These are phyloP conservation scores for Maniola jurtina DNA, from an alignment of 1,140 invertebrate species.

Conservation along the genomic window DNA sequence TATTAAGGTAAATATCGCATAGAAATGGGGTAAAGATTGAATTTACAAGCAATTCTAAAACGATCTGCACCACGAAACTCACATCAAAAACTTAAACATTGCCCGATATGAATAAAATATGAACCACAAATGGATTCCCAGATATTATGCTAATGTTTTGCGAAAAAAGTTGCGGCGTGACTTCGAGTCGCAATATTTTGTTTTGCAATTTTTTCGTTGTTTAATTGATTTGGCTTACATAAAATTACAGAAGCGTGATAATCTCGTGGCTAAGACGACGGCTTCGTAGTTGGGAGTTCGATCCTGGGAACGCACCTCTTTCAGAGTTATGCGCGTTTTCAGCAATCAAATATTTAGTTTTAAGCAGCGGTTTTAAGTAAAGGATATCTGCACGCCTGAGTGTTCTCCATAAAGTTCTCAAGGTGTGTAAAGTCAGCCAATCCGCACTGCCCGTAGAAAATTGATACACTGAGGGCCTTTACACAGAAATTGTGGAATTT, in stretches of 20 bases:
- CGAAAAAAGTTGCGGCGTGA: neutral
- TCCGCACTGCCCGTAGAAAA: neutral
- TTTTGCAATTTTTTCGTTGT: neutral
- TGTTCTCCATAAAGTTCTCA: too few species aligned
- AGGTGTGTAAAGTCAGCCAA: too few species aligned
- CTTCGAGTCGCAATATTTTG: neutral
- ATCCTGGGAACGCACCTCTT: too few species aligned
- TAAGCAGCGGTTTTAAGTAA: too few species aligned
- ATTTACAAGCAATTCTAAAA: constrained; percentile 25
- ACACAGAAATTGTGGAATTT: neutral
- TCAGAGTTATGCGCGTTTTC: too few species aligned
- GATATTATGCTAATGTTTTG: constrained; percentile 10
- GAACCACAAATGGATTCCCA: constrained; percentile 8
- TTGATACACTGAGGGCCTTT: neutral
- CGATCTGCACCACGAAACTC: neutral
- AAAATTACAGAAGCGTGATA: too few species aligned
- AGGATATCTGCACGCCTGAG: too few species aligned
- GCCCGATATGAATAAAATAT: constrained; percentile 5
- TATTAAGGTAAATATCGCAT: neutral
- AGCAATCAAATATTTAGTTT: too few species aligned
- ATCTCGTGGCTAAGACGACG: too few species aligned
- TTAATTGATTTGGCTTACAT: neutral
- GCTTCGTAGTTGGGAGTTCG: too few species aligned
- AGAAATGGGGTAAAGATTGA: constrained; percentile 31
- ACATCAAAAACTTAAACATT: neutral